Percentiles rank a stretch among this genome's conserved stretches.
Conservation (phyloP, 1,140 invertebrate species). For the Drosophila ficusphila region DNA sequence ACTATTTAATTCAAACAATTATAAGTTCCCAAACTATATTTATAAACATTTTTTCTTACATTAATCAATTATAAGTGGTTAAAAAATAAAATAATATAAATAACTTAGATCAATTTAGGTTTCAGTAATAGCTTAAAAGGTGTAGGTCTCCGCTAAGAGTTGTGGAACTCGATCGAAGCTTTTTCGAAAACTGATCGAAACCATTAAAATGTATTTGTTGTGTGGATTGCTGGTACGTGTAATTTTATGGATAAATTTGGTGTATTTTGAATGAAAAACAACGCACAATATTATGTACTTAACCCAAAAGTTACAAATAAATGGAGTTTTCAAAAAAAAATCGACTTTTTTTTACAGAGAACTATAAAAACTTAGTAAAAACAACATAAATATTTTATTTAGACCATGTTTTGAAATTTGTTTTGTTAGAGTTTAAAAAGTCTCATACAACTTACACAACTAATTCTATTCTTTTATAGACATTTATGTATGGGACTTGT, state of each 20-base stretch:
- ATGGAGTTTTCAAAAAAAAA: constrained; percentile 13
- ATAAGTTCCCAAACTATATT: not conserved
- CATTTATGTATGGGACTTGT: not conserved
- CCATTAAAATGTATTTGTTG: not conserved
- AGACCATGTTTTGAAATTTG: no score
- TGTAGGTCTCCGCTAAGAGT: constrained; percentile 7
- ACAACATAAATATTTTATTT: no score
- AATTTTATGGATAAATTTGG: not conserved
- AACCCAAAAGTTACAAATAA: constrained; percentile 17
- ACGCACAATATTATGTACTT: not conserved
- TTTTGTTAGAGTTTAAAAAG: no score
- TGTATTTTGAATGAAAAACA: not conserved
- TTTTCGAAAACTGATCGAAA: not conserved
- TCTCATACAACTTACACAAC: no score
- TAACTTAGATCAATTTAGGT: constrained; percentile 30
- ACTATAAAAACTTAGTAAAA: no score
- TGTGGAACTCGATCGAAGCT: constrained; percentile 2
- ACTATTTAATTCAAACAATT: no score
- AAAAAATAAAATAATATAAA: not conserved
- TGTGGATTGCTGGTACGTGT: not conserved
- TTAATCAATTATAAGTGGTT: no score
- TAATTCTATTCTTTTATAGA: no score
- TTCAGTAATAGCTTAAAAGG: constrained; percentile 32
- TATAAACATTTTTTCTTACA: no score
- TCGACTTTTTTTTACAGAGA: no score